Conservation (phyloP, 1,140 invertebrate species). For the Reticulitermes speratus region DNA sequence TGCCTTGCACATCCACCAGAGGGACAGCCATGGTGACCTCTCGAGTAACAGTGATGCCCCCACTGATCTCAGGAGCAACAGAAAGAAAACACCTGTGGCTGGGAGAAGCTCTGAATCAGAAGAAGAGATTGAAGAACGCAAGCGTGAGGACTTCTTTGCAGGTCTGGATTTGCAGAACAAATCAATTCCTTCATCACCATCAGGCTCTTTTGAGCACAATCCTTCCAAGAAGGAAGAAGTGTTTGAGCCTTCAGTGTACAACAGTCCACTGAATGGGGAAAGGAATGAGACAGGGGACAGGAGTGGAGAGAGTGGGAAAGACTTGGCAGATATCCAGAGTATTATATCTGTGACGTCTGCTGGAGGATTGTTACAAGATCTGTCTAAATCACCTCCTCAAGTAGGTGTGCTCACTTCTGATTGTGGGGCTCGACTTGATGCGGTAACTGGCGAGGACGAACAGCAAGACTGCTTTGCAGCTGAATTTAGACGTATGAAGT, state of each 20-base stretch:
- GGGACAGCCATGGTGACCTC: slow-evolving; percentile 50
- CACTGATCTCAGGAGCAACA: slow-evolving; percentile 37
- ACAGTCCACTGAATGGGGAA: slow-evolving; percentile 9
- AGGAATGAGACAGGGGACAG: slow-evolving; percentile 40
- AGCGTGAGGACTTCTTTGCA: slow-evolving; percentile 67
- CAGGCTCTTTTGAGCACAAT: slow-evolving; percentile 20
- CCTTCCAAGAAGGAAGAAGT: slow-evolving; percentile 34
- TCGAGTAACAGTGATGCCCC: background rate
- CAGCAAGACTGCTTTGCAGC: slow-evolving; percentile 76
- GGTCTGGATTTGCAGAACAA: slow-evolving; percentile 74
- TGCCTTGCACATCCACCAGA: slow-evolving; percentile 66
- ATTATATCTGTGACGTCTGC: slow-evolving; percentile 74
- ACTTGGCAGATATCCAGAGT: slow-evolving; percentile 81
- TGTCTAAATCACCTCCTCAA: slow-evolving; percentile 39
- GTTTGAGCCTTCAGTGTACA: slow-evolving; percentile 35
- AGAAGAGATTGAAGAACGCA: slow-evolving; percentile 33
- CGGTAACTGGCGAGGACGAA: slow-evolving; percentile 61
- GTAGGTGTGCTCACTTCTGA: slow-evolving; percentile 38
- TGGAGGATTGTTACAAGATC: slow-evolving; percentile 56
- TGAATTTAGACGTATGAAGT: slow-evolving; percentile 80
- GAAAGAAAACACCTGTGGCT: background rate
- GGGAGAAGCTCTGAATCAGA: slow-evolving; percentile 23
- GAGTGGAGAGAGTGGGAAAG: slow-evolving; percentile 52
- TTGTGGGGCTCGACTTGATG: slow-evolving; percentile 28
- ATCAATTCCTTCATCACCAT: slow-evolving; percentile 38